Percentiles rank a stretch among this genome's conserved stretches.
Evolutionary conservation across 1,140 invertebrate species (phyloP).

Genomic region (Mya arenaria): DNA sequence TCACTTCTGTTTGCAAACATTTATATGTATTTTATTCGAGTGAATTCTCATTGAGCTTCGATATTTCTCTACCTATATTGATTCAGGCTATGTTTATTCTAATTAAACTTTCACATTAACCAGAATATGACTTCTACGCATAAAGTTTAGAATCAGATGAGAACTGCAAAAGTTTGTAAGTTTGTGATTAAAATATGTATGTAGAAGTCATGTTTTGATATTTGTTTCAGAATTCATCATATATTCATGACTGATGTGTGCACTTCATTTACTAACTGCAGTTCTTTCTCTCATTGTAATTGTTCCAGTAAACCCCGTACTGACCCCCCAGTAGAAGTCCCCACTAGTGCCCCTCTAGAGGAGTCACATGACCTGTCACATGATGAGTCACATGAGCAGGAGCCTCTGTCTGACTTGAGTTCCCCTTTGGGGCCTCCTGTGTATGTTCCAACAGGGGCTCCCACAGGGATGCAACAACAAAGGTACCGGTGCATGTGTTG

Average conservation of each 20-base stretch:
- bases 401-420: conserved; percentile 67
- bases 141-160: too few relatives aligned
- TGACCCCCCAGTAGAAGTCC: conserved; percentile 21
- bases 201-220: not conserved
- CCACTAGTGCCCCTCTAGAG: not conserved
- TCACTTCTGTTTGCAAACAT: too few relatives aligned
- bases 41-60: too few relatives aligned
- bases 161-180: too few relatives aligned
- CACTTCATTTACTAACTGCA: not conserved
- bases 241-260: too few relatives aligned
- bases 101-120: too few relatives aligned
- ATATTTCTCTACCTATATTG: too few relatives aligned
- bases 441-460: conserved; percentile 68
- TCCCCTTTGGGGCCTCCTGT: conserved; percentile 63
- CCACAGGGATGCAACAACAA: not conserved
- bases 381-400: conserved; percentile 50
- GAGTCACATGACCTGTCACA: too few relatives aligned
- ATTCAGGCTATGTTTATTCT: too few relatives aligned
- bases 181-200: too few relatives aligned
- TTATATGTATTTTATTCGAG: too few relatives aligned
- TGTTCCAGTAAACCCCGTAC: conserved; percentile 37
- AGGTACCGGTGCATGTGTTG: conserved; percentile 56
- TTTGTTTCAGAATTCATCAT: not conserved
- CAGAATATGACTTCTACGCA: too few relatives aligned
- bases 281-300: not conserved